Evolutionary conservation across 2,888 invertebrate species (phyloP), one percentile per base, ranked within the genome.

Genomic region (Trachelus iudaicus): DNA sequence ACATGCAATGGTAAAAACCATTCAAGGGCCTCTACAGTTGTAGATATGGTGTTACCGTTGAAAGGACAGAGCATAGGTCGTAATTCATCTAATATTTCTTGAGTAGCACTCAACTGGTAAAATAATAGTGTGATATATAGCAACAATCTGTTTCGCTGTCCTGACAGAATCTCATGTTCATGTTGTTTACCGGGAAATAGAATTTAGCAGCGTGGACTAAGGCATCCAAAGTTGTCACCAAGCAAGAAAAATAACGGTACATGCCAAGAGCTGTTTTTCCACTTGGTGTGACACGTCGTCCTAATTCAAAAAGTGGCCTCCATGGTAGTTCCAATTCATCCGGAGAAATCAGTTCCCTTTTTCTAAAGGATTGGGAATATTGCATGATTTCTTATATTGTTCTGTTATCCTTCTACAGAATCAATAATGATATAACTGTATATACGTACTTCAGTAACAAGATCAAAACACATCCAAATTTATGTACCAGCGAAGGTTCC

Each of bases 11-110:
- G 98, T 83, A 98, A 92, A 91, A 98, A 98, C 77, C 95, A 92
- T 76, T 95, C 94, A 79, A 97, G 91, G 87, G 95, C 94, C 81
- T 94, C 93, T 79, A 96, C 92, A 23, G 93, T 91, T 79, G 92
- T 87, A 40, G 89, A 84, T 87, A 93, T 94, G 15, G 92, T 92
- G 75, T 93, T 92, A 6, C 92, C 90, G 75, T 94, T 93, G 92
- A 96, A 95, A 0, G 97, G 97, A 87, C 96, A 96, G 76, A 98
- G 92, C 84, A 94, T 93, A 0, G 98, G 98, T 76, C 96, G 93
- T 89, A 96, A 94, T 91, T 97, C 96, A 77, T 95, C 96, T 76
- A 98, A 92, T 87, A 98, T 97, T 92, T 98, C 98, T 91, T 95
- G 94, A 0, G 97, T 97, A 0, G 97, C 95, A 68, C 93, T 93